A percentile compares a stretch with the other conserved stretches of the same genome.
Conservation (phyloP, 1,140 invertebrate species). For the Drosophila guanche region DNA sequence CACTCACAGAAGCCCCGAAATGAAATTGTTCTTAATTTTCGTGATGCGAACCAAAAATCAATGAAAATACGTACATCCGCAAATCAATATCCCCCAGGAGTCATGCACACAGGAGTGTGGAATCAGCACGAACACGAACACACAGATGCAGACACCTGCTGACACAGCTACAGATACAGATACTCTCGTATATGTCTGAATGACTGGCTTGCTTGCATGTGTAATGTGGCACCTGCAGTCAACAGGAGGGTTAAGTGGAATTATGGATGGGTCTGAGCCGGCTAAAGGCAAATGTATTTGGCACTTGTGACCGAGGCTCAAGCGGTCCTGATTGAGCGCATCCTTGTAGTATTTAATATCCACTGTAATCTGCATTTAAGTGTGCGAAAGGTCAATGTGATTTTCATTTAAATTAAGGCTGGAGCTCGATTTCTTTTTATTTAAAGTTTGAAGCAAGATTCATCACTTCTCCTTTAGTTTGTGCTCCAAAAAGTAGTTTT, state of each 20-base stretch:
- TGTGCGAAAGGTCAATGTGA: too few relatives aligned
- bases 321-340: not conserved
- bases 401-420: too few relatives aligned
- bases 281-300: slow-evolving; percentile 13
- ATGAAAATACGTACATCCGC: slow-evolving; percentile 25
- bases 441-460: not conserved
- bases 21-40: slow-evolving; percentile 52
- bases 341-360: too few relatives aligned
- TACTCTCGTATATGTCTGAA: not conserved
- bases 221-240: slow-evolving; percentile 21
- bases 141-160: not conserved
- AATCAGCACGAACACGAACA: not conserved
- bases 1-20: slow-evolving; percentile 25
- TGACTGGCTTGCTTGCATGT: slow-evolving; percentile 20
- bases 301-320: not conserved
- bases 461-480: not conserved
- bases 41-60: slow-evolving; percentile 46
- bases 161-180: not conserved
- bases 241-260: slow-evolving; percentile 11
- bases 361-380: too few relatives aligned
- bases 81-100: slow-evolving; percentile 42
- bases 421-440: too few relatives aligned
- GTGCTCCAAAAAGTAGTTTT: not conserved
- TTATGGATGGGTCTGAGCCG: slow-evolving; percentile 5
- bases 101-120: slow-evolving; percentile 9